Evolutionary conservation across 2,113 vertebrate species (phyloP), one percentile per base, ranked within the genome.

Genomic region (Parotia lawesii): DNA sequence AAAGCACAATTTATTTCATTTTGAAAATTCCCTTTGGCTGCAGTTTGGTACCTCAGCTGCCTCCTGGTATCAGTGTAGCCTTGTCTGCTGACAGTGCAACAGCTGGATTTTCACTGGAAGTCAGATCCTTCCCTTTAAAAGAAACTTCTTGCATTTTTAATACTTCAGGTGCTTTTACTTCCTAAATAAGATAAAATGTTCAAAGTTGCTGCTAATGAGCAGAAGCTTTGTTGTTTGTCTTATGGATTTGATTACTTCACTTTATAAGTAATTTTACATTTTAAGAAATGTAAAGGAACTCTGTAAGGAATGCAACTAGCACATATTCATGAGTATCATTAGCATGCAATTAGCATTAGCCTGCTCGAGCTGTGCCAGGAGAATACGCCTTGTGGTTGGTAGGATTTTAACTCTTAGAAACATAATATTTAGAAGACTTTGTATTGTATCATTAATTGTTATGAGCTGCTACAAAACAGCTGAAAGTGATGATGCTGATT

Each of bases 291-390:
- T 48, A 78, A 89, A 89, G 85, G 42, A 86, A 33, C 45, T 61
- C 28, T 80, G 80, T 33, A 76, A 92, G 44, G 75, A 93, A 60
- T 83, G 76, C 77, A 86, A 6, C 29, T 71, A 67, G 29, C 85
- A 45, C 5, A 3, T 85, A 79, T 84, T 87, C 45, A 74, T 54
- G 85, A 48, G 53, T 42, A 33, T 71, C 33, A 56, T 84, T 86
- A 94, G 58, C 35, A 54, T 83, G 35, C 53, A 91, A 42, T 94
- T 94, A 95, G 35, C 80, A 92, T 80, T 44, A 65, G 28, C 48
- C 90, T 86, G 44, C 70, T 71, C 85, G 61, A 85, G 37, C 71
- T 54, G 70, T 87, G 56, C 69, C 78, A 87, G 72, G 67, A 90
- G 81, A 89, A 82, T 71, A 40, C 4, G 40, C 38, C 33, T 78